phyloP scores from a whole-genome alignment of 1,140 invertebrate species.

The Orius laevigatus region DNA sequence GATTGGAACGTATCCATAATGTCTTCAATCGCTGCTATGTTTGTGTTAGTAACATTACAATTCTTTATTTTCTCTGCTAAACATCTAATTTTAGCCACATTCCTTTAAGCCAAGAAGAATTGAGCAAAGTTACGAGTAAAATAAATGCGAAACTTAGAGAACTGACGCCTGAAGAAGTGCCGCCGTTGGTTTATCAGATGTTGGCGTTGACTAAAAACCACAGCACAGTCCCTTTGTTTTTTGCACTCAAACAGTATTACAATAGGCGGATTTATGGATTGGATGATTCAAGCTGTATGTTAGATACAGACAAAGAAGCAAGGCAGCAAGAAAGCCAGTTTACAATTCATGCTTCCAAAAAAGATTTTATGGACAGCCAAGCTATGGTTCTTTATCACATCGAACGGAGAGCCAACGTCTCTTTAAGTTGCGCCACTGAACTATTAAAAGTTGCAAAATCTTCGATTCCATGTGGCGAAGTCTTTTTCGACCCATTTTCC shows the following conservation, averaged over 20 bases:
- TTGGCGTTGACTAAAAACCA: conserved; percentile 27
- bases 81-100: conserved; percentile 26
- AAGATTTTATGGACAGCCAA: conserved; percentile 24
- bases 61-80: not conserved
- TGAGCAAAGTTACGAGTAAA: conserved; percentile 26
- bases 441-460: conserved; percentile 34
- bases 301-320: conserved; percentile 3
- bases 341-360: conserved; percentile 9
- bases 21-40: conserved; percentile 31
- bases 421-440: conserved; percentile 31
- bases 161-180: conserved; percentile 27
- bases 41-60: conserved; percentile 26
- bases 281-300: conserved; percentile 6
- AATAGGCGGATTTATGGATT: conserved; percentile 22
- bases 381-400: conserved; percentile 39
- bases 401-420: conserved; percentile 30
- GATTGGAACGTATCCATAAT: conserved; percentile 27
- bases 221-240: conserved; percentile 25
- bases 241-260: conserved; percentile 29
- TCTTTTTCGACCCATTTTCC: conserved; percentile 36
- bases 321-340: not conserved
- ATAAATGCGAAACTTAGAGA: conserved; percentile 26
- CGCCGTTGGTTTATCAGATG: conserved; percentile 33
- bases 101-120: conserved; percentile 25
- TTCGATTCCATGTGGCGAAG: conserved; percentile 30